Evolutionary conservation across 2,888 invertebrate species (phyloP), one percentile per base, ranked within the genome.

Genomic region (Cylloceria caligata): DNA sequence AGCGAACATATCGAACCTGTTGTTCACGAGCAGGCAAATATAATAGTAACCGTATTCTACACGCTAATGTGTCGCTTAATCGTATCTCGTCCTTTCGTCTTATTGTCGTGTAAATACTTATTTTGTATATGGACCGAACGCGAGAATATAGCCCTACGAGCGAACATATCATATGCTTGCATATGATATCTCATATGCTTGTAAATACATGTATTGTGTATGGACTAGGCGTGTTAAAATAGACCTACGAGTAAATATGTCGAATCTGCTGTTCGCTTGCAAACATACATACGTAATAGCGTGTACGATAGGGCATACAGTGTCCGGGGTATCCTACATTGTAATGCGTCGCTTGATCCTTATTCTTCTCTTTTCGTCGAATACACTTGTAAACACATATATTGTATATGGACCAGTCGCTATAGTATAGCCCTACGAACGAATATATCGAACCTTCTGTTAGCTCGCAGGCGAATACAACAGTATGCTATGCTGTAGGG

Each of bases 341-440:
- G 34, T 65, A 71, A 65, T 60, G 78, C 69, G 16, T 45, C 42
- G 65, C 52, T 74, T 16, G 34, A 16, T 72, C 67, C 45, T 52
- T 55, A 27, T 67, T 49, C 36, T 34, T n/a, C n/a, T n/a, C 34
- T 34, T 34, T 34, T 34, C 34, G 7, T 34, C 34, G 7, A 0
- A 34, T 3, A 6, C 0, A 7, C 36, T 7, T 9, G 36, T 7
- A 19, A 39, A 45, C 16, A 16, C 16, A 11, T 45, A 5, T 47
- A 5, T 5, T 6, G 42, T 13, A 42, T 13, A 13, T 13, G 19
- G 47, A 47, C 19, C 13, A 69, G 55, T 6, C 11, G 16, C 42
- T 9, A 52, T 36, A 60, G 39, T 71, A 39, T 19, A 24, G 16
- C 45, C 11, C 13, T 13, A 5, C 19, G 24, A 42, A 0, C 16